Evolutionary conservation across 2,113 vertebrate species (phyloP), one percentile per base, ranked within the genome.

Genomic region (Neolamprologus sp.): DNA sequence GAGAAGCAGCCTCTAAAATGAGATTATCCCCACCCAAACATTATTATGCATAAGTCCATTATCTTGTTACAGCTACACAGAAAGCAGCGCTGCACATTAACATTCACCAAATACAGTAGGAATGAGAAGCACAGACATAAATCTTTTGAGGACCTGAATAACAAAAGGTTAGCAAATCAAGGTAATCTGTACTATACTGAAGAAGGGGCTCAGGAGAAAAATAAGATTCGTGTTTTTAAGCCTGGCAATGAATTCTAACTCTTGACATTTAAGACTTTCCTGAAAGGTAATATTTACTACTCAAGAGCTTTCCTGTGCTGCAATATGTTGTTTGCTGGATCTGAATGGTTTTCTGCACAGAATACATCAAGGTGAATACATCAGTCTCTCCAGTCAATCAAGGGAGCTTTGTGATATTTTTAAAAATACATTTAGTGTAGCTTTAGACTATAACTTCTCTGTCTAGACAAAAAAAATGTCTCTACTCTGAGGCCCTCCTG

Each of bases 41-140:
- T 89, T 87, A 92, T 93, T 88, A 91, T 89, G 90, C 87, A 90
- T 68, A 86, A 91, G 78, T 91, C 90, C 75, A 91, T 94, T 89
- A 94, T 94, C 87, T 89, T 85, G 87, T 90, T 91, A 85, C 21
- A 83, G 89, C 42, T 3, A 53, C 73, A 57, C 79, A 42, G 49
- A 90, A 87, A 90, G 89, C 85, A 60, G 83, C 13, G 7, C 57
- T 53, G 21, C 45, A 31, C 85, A 94, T 94, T 94, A 92, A 87
- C 85, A 91, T 94, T 89, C 85, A 89, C 87, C 28, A 33, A 60
- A 82, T 84, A 82, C 84, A 85, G 65, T 21, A n/a, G 35, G 19
- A 78, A 85, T 60, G 89, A 85, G 49, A 82, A 84, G 53, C 6
- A 6, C 53, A 82, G 45, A 80, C 78, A 82, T 35, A 63, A 86